These are phyloP conservation scores for Halesus radiatus DNA, from an alignment of 1,140 invertebrate species.

Conservation along the genomic window DNA sequence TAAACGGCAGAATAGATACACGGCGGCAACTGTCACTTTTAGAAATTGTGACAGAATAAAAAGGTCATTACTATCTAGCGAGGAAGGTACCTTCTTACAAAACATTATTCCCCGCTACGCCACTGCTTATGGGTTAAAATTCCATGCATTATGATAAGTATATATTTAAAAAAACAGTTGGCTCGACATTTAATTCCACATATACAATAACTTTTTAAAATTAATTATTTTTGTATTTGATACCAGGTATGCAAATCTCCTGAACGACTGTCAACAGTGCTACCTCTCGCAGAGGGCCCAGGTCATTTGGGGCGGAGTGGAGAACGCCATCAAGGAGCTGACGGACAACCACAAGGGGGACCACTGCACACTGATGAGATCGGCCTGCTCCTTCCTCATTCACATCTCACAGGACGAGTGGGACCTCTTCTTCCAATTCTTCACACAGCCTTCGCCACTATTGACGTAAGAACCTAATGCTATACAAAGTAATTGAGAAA, in stretches of 20 bases:
- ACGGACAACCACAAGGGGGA: conserved; percentile 81
- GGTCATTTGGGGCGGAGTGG: conserved; percentile 83
- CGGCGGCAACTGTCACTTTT: too few species aligned
- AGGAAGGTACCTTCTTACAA: too few species aligned
- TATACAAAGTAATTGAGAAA: too few species aligned
- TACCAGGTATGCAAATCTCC: conserved; percentile 79
- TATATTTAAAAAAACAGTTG: too few species aligned
- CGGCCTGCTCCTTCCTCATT: conserved; percentile 89
- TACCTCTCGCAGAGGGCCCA: conserved; percentile 85
- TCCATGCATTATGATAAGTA: too few species aligned
- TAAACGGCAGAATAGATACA: too few species aligned
- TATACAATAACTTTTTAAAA: too few species aligned
- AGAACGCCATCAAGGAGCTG: conserved; percentile 81
- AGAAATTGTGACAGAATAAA: too few species aligned
- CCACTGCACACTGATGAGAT: conserved; percentile 89
- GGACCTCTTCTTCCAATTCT: conserved; percentile 91
- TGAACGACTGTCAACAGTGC: conserved; percentile 87
- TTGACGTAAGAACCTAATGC: conserved; percentile 73
- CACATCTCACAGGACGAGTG: conserved; percentile 95
- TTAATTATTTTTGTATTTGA: conserved; percentile 32
- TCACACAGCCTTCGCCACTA: conserved; percentile 75
- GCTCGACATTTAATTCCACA: too few species aligned
- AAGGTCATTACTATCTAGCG: too few species aligned
- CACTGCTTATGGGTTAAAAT: too few species aligned
- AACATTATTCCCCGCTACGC: too few species aligned